Evolutionary conservation across 2,888 invertebrate species (phyloP).

Genomic region (Linyphia triangularis): DNA sequence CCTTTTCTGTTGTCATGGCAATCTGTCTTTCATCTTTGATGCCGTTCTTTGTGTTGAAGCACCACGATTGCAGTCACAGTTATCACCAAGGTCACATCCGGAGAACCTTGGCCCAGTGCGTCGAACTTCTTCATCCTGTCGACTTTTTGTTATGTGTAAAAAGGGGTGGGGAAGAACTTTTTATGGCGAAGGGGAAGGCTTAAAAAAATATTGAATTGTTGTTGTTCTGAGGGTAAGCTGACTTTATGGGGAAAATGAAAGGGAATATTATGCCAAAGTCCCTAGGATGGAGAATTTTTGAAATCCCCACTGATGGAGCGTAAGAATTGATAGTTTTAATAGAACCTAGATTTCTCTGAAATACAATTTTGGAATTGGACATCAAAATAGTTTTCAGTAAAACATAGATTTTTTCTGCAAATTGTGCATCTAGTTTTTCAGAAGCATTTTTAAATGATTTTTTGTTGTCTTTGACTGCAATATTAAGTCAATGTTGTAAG

Average conservation of each 20-base stretch:
- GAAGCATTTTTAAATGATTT: too few species aligned
- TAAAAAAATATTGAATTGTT: not conserved
- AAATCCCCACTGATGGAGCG: too few species aligned
- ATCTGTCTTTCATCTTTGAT: not conserved
- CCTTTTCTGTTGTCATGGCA: too few species aligned
- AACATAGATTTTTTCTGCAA: too few species aligned
- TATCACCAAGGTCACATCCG: conserved; percentile 51
- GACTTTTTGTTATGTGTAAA: not conserved
- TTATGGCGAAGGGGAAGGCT: not conserved
- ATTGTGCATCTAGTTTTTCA: too few species aligned
- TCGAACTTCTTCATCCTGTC: conserved; percentile 43
- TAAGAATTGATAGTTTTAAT: too few species aligned
- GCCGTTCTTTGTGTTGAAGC: not conserved
- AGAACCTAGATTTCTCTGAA: too few species aligned
- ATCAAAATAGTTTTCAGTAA: too few species aligned
- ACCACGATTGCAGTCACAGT: not conserved
- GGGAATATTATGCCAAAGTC: not conserved
- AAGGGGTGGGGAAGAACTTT: not conserved
- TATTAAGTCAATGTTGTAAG: too few species aligned
- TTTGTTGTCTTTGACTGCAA: too few species aligned
- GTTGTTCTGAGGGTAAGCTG: not conserved
- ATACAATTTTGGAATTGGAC: too few species aligned
- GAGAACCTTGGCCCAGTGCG: conserved; percentile 63
- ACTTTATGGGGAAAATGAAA: not conserved
- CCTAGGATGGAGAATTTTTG: not conserved